phyloP scores from a whole-genome alignment of 2,888 invertebrate species.

The Drosophila aldrichi region DNA sequence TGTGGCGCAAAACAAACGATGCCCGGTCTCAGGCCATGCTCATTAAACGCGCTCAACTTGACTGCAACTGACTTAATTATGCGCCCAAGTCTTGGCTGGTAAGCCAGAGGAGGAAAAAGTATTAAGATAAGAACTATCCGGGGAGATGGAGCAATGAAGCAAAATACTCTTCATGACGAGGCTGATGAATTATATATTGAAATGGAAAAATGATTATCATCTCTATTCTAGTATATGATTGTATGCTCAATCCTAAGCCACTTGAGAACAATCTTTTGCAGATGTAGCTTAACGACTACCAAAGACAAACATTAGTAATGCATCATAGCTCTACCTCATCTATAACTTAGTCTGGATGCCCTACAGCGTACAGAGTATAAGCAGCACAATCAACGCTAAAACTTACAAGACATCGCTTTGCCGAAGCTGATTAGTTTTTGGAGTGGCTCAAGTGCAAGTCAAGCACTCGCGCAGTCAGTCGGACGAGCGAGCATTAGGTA shows the following conservation, averaged over 20 bases:
- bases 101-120: conserved; percentile 28
- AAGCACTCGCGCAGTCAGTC: conserved; percentile 37
- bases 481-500: conserved; percentile 20
- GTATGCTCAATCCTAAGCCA: too few species aligned
- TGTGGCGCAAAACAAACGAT: conserved; percentile 54
- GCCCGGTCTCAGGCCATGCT: conserved; percentile 53
- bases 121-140: conserved; percentile 5
- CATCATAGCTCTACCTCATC: neutral
- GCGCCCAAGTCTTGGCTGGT: conserved; percentile 58
- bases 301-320: neutral
- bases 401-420: conserved; percentile 49
- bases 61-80: conserved; percentile 77
- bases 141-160: neutral
- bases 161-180: conserved; percentile 25
- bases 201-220: neutral
- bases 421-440: conserved; percentile 77
- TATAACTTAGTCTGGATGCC: neutral
- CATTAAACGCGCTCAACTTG: conserved; percentile 75
- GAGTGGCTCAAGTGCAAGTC: conserved; percentile 71
- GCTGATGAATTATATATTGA: neutral
- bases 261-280: too few species aligned
- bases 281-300: neutral
- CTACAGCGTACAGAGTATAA: neutral
- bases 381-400: conserved; percentile 47
- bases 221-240: too few species aligned